Evolutionary conservation across 2,113 vertebrate species (phyloP).

Genomic region (Lophius piscatorius): DNA sequence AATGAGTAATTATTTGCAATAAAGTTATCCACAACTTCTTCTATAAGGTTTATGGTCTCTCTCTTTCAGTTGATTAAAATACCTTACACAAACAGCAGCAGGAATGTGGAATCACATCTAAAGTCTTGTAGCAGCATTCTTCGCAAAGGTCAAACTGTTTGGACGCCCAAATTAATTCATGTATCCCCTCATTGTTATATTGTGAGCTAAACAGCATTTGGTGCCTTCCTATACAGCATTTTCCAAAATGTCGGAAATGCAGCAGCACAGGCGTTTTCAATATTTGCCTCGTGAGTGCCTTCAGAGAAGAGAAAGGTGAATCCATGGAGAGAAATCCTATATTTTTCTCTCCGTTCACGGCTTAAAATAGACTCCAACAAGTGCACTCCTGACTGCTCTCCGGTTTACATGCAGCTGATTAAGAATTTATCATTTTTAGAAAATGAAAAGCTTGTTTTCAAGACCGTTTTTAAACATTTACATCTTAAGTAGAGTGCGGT

Average conservation of each 20-base stretch:
- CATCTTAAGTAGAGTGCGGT: neutral
- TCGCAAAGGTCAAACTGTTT: neutral
- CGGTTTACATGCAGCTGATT: neutral
- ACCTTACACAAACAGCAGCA: slow-evolving; percentile 27
- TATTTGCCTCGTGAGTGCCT: neutral
- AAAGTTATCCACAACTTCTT: slow-evolving; percentile 13
- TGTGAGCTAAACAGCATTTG: neutral
- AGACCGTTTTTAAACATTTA: neutral
- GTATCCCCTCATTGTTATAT: neutral
- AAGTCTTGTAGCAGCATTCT: neutral
- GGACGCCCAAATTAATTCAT: neutral
- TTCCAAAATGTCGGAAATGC: neutral
- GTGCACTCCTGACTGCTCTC: neutral
- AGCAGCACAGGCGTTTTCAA: neutral
- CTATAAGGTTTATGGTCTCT: neutral
- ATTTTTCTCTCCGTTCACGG: neutral
- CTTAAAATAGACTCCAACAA: neutral
- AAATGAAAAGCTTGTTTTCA: neutral
- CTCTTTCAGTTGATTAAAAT: slow-evolving; percentile 15
- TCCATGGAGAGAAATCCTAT: neutral
- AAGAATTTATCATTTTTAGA: neutral
- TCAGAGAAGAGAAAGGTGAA: neutral
- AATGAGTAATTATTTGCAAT: slow-evolving; percentile 24
- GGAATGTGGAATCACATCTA: no score
- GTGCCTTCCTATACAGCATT: neutral